Percentiles rank a stretch among this genome's conserved stretches.
phyloP scores from a whole-genome alignment of 2,113 vertebrate genomes.

The Mobula hypostoma region DNA sequence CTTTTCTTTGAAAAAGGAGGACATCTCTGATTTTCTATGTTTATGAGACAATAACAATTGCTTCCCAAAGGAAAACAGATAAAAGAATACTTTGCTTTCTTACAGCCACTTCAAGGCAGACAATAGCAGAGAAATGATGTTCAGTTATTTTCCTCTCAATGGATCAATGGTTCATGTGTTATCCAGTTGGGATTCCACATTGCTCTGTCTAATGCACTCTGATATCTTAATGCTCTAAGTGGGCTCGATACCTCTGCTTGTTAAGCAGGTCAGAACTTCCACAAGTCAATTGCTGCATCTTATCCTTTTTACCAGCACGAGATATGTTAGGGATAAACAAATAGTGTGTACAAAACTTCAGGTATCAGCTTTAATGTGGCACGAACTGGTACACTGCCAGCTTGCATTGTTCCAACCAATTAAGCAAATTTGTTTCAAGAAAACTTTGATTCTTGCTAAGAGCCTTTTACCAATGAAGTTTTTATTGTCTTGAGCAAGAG shows the following conservation, averaged over 20 bases:
- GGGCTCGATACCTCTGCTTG: background rate
- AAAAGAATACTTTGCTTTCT: background rate
- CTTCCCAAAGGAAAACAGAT: background rate
- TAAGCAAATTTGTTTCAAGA: too few relatives aligned
- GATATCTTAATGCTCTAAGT: background rate
- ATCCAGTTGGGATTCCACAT: background rate
- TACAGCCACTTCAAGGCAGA: background rate
- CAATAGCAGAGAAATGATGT: background rate
- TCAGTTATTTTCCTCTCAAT: background rate
- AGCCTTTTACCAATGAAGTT: background rate
- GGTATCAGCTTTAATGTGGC: background rate
- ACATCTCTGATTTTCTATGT: too few relatives aligned
- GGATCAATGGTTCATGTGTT: background rate
- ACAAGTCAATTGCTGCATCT: background rate
- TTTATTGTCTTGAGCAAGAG: background rate
- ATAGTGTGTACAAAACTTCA: background rate
- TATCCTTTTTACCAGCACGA: too few relatives aligned
- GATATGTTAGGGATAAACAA: background rate
- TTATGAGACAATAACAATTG: background rate
- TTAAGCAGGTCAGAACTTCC: background rate
- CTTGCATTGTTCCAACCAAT: background rate
- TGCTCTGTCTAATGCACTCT: background rate
- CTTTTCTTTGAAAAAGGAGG: too few relatives aligned
- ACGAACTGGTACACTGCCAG: background rate
- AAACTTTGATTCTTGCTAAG: background rate